A percentile compares a stretch with the other conserved stretches of the same genome.
These are phyloP conservation scores for Zaprionus ornatus DNA, from an alignment of 1,140 invertebrate genomes.

Conservation along the genomic window DNA sequence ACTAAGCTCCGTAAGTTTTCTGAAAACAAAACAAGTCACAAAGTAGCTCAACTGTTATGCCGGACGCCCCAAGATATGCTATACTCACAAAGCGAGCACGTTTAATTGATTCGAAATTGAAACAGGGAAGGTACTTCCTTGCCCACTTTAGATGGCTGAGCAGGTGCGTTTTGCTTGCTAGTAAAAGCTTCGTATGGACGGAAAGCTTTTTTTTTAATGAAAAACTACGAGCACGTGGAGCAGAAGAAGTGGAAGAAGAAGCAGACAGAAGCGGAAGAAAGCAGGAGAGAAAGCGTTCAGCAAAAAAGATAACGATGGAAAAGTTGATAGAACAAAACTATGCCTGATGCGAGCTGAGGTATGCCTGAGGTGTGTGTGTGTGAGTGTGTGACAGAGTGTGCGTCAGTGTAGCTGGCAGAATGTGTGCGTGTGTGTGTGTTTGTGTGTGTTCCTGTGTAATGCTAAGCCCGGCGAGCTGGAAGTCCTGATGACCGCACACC, in stretches of 20 bases:
- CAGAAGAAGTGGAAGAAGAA: background rate
- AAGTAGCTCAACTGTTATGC: background rate
- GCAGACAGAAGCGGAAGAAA: slow-evolving; percentile 1
- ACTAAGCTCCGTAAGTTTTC: background rate
- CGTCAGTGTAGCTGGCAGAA: background rate
- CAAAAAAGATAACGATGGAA: slow-evolving; percentile 16
- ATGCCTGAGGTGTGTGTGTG: background rate
- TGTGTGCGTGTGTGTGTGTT: slow-evolving; percentile 1
- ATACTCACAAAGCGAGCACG: background rate
- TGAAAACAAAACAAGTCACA: background rate
- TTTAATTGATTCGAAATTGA: slow-evolving; percentile 6
- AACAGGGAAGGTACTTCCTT: background rate
- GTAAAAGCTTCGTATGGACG: background rate
- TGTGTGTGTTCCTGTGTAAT: slow-evolving; percentile 6
- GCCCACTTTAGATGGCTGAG: background rate
- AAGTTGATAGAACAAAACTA: slow-evolving; percentile 13
- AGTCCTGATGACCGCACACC: slow-evolving; percentile 54
- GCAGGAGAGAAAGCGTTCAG: background rate
- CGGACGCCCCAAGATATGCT: background rate
- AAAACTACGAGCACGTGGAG: background rate
- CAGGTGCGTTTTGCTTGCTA: background rate
- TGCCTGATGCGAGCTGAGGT: background rate
- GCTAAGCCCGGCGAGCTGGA: slow-evolving; percentile 24
- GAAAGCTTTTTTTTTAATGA: background rate
- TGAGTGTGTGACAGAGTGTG: background rate